Evolutionary conservation across 2,797 vertebrate species (phyloP), one percentile per base, ranked within the genome.

Genomic region (Capromys pilorides): DNA sequence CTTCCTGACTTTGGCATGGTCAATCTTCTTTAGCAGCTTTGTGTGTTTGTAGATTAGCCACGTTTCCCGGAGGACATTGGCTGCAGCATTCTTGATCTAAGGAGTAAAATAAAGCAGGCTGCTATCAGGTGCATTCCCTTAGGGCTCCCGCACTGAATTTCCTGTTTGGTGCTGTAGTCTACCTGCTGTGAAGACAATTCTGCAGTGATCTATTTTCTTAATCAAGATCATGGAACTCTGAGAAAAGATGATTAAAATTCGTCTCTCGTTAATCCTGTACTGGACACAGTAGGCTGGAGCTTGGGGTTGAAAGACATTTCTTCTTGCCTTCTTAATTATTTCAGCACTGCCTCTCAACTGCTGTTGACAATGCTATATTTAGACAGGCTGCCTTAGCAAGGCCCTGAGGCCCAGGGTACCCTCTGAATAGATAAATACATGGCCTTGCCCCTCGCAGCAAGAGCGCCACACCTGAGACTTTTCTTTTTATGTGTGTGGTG

Each of bases 11-110:
- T 98, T 98, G 90, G 98, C 98, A 0, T 98, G 98, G 97, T 99
- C 98, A 0, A 98, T 98, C 97, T 98, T 98, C 96, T 98, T 99
- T 31, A 99, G 97, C 95, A 99, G 98, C 96, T 98, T 99, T 19
- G 98, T 99, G 98, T 99, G 98, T 96, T 99, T 99, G 36, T 99
- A 99, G 97, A 99, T 99, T 0, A 99, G 98, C 98, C 98, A 99
- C 0, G 98, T 99, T 82, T 99, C 98, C 86, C 98, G 97, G 7
- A 99, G 98, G 75, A 99, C 98, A 0, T 99, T 99, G 95, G 98
- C 98, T 0, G 98, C 98, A 0, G 98, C 98, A 0, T 99, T 99
- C 97, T 99, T 99, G 97, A 99, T 98, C 98, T 99, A 93, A 13
- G 39, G 88, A 61, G 77, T 71, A 69, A 79, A 69, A 82, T 0